phyloP scores from a whole-genome alignment of 2,113 vertebrate genomes.

The Harpagus bidentatus region DNA sequence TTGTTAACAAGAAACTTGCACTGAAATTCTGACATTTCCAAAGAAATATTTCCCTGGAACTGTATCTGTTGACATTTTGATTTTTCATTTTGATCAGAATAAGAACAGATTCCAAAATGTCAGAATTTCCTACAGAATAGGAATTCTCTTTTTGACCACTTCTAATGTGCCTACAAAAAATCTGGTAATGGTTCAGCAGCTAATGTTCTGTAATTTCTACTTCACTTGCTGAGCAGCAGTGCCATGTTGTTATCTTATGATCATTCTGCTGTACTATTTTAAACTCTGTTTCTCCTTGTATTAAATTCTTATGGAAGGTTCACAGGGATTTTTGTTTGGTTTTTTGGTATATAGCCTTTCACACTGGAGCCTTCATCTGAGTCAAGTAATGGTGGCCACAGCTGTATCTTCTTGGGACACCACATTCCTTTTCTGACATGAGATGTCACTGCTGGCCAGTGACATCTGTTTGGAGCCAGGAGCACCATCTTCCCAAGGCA shows the following conservation, averaged over 20 bases:
- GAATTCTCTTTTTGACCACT: neutral
- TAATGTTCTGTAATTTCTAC: neutral
- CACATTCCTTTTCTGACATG: neutral
- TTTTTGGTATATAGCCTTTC: neutral
- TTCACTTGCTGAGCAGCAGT: neutral
- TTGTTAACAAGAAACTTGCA: neutral
- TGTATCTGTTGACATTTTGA: neutral
- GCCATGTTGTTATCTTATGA: neutral
- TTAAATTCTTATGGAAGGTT: neutral
- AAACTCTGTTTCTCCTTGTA: neutral
- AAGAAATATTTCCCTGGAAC: neutral
- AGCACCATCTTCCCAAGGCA: neutral
- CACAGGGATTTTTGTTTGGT: accelerated
- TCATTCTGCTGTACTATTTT: neutral
- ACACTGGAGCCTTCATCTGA: neutral
- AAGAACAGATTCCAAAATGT: neutral
- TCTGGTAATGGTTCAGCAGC: neutral
- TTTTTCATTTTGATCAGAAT: constrained; percentile 4
- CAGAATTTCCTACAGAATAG: neutral
- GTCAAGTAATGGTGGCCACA: neutral
- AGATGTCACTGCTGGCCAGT: neutral
- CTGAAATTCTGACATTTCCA: neutral
- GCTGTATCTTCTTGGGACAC: neutral
- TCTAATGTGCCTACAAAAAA: neutral
- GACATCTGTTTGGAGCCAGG: neutral